Percentiles rank a stretch among this genome's conserved stretches.
phyloP scores from a whole-genome alignment of 2,888 invertebrate species.

The Acheta domesticus region DNA sequence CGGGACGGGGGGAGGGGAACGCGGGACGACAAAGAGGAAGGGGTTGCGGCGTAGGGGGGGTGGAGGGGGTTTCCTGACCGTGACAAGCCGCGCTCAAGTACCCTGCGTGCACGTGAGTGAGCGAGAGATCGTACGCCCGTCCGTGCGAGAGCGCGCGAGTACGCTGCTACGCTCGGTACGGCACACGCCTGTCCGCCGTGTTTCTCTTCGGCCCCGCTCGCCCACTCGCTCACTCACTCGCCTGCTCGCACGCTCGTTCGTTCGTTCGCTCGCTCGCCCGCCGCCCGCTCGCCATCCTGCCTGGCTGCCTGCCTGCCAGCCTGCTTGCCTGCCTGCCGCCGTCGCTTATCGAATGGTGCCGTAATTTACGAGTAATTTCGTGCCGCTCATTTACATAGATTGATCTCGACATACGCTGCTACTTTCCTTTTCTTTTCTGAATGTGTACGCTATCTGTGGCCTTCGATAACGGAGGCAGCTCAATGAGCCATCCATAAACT shows the following conservation, averaged over 20 bases:
- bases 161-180: neutral
- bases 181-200: neutral
- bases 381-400: slow-evolving; percentile 18
- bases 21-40: neutral
- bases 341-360: neutral
- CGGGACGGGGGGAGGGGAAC: neutral
- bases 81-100: slow-evolving; percentile 9
- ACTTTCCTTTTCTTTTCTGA: slow-evolving; percentile 11
- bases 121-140: neutral
- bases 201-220: neutral
- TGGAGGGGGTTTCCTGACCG: neutral
- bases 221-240: too few relatives aligned
- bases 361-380: neutral
- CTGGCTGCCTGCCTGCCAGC: neutral
- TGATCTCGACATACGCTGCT: slow-evolving; percentile 2
- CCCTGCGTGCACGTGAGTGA: neutral
- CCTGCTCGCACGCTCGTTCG: too few relatives aligned
- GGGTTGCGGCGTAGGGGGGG: neutral
- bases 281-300: neutral
- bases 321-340: neutral
- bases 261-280: too few relatives aligned
- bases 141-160: neutral
- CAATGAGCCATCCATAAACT: slow-evolving; percentile 9
- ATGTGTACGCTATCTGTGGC: neutral
- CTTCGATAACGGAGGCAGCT: neutral